Conservation (phyloP, 2,797 vertebrate species). For the Sebastiscus tertius region DNA sequence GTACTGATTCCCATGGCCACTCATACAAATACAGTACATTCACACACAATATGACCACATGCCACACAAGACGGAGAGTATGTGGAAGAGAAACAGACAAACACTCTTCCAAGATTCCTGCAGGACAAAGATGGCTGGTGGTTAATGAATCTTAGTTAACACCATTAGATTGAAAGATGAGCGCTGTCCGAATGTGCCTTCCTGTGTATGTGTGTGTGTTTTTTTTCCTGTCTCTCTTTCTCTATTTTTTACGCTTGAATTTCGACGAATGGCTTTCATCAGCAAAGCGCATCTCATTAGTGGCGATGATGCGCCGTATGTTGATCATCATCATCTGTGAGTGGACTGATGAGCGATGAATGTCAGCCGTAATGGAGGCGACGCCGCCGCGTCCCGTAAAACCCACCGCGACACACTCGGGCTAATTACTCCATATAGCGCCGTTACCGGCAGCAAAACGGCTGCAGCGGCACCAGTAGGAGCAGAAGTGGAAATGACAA, state of each 20-base stretch:
- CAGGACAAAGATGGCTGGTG: constrained; percentile 79
- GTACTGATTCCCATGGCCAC: constrained; percentile 51
- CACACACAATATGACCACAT: constrained; percentile 52
- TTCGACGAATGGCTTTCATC: constrained; percentile 83
- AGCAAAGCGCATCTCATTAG: constrained; percentile 85
- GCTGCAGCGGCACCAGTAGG: constrained; percentile 73
- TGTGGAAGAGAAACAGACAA: constrained; percentile 51
- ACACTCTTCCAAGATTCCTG: constrained; percentile 72
- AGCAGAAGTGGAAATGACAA: constrained; percentile 78
- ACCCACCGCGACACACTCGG: constrained; percentile 70
- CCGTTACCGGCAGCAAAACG: constrained; percentile 71
- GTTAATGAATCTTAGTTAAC: constrained; percentile 85
- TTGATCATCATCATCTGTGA: constrained; percentile 85
- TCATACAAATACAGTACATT: constrained; percentile 45
- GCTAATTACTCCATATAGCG: constrained; percentile 77
- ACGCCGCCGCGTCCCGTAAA: constrained; percentile 73
- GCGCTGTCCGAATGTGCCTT: constrained; percentile 76
- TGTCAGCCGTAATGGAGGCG: constrained; percentile 80
- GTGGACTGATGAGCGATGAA: constrained; percentile 84
- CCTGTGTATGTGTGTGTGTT: constrained; percentile 61
- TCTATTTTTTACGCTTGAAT: constrained; percentile 73
- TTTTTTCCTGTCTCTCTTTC: constrained; percentile 39
- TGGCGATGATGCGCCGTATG: constrained; percentile 81
- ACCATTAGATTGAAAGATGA: constrained; percentile 84
- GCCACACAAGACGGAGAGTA: constrained; percentile 53